A percentile compares a stretch with the other conserved stretches of the same genome.
These are phyloP conservation scores for Lagodon rhomboides DNA, from an alignment of 2,797 vertebrate species.

Conservation along the genomic window DNA sequence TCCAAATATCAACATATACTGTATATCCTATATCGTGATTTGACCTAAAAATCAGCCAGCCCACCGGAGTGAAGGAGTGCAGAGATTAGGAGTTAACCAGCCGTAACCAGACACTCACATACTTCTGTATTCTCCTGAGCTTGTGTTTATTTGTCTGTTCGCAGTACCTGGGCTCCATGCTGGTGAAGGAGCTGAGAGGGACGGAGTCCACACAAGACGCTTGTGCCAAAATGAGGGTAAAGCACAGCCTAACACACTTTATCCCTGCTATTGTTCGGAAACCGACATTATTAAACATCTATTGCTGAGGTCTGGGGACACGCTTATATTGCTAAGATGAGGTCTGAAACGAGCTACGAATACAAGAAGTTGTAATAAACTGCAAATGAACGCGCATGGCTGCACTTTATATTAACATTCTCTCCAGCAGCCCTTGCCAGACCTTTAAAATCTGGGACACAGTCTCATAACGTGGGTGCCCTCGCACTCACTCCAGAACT, in stretches of 20 bases:
- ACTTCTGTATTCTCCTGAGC: not conserved
- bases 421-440: not conserved
- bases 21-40: too few relatives aligned
- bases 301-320: not conserved
- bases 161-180: constrained; percentile 99
- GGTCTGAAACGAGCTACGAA: not conserved
- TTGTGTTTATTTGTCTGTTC: constrained; percentile 28
- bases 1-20: too few relatives aligned
- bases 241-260: constrained; percentile 47
- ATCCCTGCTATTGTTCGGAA: not conserved
- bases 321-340: not conserved
- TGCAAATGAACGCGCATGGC: not conserved
- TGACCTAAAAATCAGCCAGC: too few relatives aligned
- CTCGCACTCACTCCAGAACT: constrained; percentile 29
- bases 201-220: constrained; percentile 99
- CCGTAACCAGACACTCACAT: not conserved
- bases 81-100: constrained; percentile 1
- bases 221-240: constrained; percentile 99
- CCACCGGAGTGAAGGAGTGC: not conserved
- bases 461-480: constrained; percentile 18
- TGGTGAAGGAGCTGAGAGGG: constrained; percentile 98
- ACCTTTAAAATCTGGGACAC: constrained; percentile 50
- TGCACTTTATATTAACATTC: not conserved
- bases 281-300: not conserved
- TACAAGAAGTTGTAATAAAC: not conserved